phyloP scores from a whole-genome alignment of 2,113 vertebrate genomes.

The Saguinus midas region DNA sequence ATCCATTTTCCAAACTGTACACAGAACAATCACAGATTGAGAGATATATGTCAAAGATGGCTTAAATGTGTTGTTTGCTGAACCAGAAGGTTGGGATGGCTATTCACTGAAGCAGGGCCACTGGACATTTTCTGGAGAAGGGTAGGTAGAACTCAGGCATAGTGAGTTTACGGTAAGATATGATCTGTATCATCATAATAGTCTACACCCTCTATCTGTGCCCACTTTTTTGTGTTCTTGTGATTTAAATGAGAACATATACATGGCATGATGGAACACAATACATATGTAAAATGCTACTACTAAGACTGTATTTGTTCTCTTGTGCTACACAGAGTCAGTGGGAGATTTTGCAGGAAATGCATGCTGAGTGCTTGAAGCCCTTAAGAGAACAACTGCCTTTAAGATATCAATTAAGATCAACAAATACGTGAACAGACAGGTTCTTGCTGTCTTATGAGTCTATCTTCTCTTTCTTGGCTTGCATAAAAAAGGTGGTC shows the following conservation, averaged over 20 bases:
- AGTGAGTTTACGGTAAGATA: not conserved
- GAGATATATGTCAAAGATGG: not conserved
- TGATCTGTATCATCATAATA: not conserved
- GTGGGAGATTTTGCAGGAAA: constrained; percentile 29
- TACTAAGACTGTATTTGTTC: not conserved
- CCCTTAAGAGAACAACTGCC: not conserved
- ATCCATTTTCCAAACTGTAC: not conserved
- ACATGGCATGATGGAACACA: not conserved
- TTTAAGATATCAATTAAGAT: constrained; percentile 65
- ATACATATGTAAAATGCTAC: not conserved
- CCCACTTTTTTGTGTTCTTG: not conserved
- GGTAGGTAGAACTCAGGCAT: not conserved
- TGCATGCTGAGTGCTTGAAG: not conserved
- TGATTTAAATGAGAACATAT: not conserved
- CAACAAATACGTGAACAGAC: constrained; percentile 35
- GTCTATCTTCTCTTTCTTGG: constrained; percentile 15
- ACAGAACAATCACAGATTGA: not conserved
- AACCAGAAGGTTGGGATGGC: not conserved
- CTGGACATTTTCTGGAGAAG: not conserved
- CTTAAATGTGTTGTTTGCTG: not conserved
- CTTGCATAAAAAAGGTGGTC: not conserved
- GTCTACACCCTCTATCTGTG: not conserved
- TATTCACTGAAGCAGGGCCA: not conserved
- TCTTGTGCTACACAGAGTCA: not conserved
- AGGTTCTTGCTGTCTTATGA: not conserved